Conservation (phyloP, 2,888 invertebrate species). For the Pachydiplax longipennis region DNA sequence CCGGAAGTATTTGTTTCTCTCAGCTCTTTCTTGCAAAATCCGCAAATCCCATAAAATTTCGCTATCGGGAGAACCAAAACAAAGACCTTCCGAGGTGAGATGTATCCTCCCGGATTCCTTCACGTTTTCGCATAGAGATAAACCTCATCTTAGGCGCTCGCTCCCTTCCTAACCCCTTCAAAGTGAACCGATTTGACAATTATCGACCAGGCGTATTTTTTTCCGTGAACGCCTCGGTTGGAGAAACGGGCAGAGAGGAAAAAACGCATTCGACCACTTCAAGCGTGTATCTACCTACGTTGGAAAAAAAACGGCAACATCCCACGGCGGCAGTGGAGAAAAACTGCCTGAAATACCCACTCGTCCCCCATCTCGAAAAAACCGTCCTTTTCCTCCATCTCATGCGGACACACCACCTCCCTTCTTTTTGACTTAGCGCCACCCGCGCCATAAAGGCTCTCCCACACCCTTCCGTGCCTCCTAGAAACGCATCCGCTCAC, state of each 20-base stretch:
- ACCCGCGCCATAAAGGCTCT: not conserved
- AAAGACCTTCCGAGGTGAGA: too few species aligned
- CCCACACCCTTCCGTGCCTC: not conserved
- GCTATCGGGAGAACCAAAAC: too few species aligned
- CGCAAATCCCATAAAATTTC: too few species aligned
- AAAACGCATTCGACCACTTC: conserved; percentile 21
- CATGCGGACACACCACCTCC: not conserved
- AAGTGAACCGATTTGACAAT: conserved; percentile 26
- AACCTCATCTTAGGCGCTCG: conserved; percentile 9
- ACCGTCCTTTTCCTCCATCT: not conserved
- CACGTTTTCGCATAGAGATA: not conserved
- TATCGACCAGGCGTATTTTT: conserved; percentile 29
- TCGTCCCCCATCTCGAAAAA: not conserved
- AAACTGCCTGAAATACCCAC: not conserved
- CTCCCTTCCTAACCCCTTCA: not conserved
- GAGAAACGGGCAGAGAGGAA: not conserved
- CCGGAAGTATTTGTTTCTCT: too few species aligned
- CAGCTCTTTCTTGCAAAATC: too few species aligned
- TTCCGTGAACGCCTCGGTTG: conserved; percentile 34
- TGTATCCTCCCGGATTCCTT: not conserved
- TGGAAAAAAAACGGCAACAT: not conserved
- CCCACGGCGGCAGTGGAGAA: not conserved
- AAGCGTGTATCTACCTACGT: conserved; percentile 26
- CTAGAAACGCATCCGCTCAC: not conserved
- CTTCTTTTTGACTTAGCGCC: not conserved